Conservation (phyloP, 2,888 invertebrate species). For the Drosophila bunnanda region DNA sequence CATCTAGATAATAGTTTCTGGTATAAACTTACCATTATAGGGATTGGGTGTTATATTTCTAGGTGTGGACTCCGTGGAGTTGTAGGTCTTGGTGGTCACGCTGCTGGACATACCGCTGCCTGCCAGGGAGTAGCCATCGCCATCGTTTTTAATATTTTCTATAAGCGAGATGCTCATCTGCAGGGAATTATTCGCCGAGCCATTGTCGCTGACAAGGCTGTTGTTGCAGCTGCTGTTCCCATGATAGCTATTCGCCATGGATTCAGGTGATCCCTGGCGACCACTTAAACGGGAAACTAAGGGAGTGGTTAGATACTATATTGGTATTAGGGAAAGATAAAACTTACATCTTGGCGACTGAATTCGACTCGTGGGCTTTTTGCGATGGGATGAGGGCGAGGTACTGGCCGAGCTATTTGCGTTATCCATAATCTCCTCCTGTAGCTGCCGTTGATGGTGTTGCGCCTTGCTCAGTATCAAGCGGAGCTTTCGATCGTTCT, state of each 20-base stretch:
- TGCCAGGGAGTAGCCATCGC: constrained; percentile 85
- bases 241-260: constrained; percentile 90
- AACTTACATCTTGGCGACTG: constrained; percentile 84
- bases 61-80: constrained; percentile 83
- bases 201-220: constrained; percentile 74
- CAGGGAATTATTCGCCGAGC: constrained; percentile 76
- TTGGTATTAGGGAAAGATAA: neutral
- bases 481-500: constrained; percentile 93
- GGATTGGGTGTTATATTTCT: constrained; percentile 83
- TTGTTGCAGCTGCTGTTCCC: constrained; percentile 83
- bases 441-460: constrained; percentile 93
- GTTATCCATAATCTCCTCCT: constrained; percentile 87
- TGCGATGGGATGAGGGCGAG: constrained; percentile 83
- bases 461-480: constrained; percentile 95
- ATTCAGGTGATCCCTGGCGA: constrained; percentile 88
- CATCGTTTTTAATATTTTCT: constrained; percentile 84
- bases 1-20: neutral
- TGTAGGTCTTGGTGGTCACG: constrained; percentile 78
- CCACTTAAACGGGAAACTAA: constrained; percentile 85
- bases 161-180: constrained; percentile 85
- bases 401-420: constrained; percentile 83
- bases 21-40: constrained; percentile 77
- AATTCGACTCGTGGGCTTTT: constrained; percentile 84
- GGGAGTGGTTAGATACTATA: neutral
- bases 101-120: constrained; percentile 74